Conservation (phyloP, 2,113 vertebrate genomes). For the Dunckerocampus dactyliophorus region DNA sequence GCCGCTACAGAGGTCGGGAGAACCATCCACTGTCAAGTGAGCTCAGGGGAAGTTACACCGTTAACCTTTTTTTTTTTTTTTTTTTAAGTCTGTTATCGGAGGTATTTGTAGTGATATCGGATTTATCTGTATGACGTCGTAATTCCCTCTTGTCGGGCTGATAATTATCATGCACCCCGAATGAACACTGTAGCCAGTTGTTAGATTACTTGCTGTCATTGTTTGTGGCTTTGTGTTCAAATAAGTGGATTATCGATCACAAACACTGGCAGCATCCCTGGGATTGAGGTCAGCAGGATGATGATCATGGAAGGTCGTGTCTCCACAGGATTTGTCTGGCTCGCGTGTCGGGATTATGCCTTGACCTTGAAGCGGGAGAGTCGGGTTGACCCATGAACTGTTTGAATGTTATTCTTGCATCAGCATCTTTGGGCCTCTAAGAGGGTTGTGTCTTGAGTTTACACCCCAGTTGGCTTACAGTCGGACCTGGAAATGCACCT, state of each 20-base stretch:
- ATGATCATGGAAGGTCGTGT: conserved; percentile 71
- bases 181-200: not conserved
- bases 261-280: conserved; percentile 35
- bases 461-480: not conserved
- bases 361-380: conserved; percentile 56
- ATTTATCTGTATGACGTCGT: too few relatives aligned
- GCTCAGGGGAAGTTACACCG: too few relatives aligned
- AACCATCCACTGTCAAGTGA: too few relatives aligned
- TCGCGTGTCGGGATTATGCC: conserved; percentile 62
- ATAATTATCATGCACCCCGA: too few relatives aligned
- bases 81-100: too few relatives aligned
- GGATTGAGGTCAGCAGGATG: conserved; percentile 72
- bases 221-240: conserved; percentile 24
- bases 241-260: conserved; percentile 59
- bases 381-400: conserved; percentile 28
- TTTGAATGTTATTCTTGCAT: not conserved
- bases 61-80: too few relatives aligned
- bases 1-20: too few relatives aligned
- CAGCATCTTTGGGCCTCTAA: not conserved
- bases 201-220: too few relatives aligned
- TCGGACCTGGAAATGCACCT: conserved; percentile 7
- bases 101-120: too few relatives aligned
- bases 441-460: not conserved
- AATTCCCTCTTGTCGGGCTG: too few relatives aligned
- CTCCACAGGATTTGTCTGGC: conserved; percentile 78